Percentiles rank a stretch among this genome's conserved stretches.
These are phyloP conservation scores for Rhabdomys pumilio DNA, from an alignment of 2,797 vertebrate species.

Conservation along the genomic window DNA sequence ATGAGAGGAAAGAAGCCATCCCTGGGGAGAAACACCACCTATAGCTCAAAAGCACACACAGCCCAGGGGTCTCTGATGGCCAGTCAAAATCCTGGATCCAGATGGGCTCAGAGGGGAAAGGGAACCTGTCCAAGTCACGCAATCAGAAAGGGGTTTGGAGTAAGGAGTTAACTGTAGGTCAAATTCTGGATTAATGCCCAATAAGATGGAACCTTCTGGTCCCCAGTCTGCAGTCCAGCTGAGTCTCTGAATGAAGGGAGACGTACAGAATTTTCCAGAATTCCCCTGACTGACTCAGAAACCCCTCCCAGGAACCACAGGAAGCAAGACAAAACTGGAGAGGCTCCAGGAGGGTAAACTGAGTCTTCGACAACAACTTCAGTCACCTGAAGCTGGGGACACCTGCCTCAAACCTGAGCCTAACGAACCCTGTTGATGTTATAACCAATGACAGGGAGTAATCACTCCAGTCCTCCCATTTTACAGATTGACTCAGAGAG, in stretches of 20 bases:
- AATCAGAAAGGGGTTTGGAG: not conserved
- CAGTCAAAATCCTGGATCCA: not conserved
- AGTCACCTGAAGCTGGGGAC: not conserved
- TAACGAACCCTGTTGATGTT: not conserved
- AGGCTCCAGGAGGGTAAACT: not conserved
- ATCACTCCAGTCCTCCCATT: not conserved
- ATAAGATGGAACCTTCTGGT: not conserved
- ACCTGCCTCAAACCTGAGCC: not conserved
- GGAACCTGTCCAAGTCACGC: not conserved
- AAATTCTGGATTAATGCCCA: not conserved
- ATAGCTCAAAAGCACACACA: not conserved
- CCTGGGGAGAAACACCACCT: not conserved
- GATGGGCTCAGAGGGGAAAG: not conserved
- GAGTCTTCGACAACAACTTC: not conserved
- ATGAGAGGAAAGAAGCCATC: not conserved
- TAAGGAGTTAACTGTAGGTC: not conserved
- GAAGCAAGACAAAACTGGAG: not conserved
- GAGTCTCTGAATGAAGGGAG: not conserved
- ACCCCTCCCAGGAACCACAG: not conserved
- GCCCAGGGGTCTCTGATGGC: not conserved
- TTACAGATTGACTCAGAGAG: conserved; percentile 10
- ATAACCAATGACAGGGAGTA: too few relatives aligned
- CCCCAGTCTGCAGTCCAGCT: not conserved
- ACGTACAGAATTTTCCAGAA: not conserved
- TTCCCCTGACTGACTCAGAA: not conserved